These are phyloP conservation scores for Augochlora pura DNA, from an alignment of 1,140 invertebrate species.

Conservation along the genomic window DNA sequence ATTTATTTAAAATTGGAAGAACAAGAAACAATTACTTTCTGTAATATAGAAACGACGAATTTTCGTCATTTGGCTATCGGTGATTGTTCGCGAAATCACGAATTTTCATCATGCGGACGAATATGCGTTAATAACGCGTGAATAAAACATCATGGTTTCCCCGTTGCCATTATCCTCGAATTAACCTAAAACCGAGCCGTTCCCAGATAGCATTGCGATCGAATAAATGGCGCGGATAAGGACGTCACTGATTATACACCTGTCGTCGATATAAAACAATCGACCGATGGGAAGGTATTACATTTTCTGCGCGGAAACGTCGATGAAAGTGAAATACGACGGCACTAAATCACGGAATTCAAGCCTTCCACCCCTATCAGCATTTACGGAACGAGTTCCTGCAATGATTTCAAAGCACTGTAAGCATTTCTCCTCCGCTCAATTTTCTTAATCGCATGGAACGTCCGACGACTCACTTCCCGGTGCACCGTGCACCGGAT, in stretches of 20 bases:
- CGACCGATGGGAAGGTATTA: background rate
- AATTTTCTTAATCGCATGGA: conserved; percentile 11
- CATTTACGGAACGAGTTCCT: background rate
- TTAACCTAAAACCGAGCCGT: background rate
- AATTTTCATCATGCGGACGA: too few species aligned
- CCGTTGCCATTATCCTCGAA: background rate
- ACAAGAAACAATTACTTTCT: too few species aligned
- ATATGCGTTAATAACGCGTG: background rate
- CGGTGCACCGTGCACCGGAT: background rate
- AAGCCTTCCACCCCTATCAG: background rate
- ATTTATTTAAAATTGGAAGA: too few species aligned
- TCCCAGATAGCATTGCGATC: background rate
- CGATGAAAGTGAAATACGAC: conserved; percentile 9
- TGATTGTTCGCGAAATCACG: too few species aligned
- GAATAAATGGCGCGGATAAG: conserved; percentile 28
- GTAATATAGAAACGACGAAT: too few species aligned
- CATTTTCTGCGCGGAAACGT: background rate
- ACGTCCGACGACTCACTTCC: background rate
- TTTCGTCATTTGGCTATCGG: too few species aligned
- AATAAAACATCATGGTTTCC: background rate
- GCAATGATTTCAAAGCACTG: background rate
- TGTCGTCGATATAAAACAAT: conserved; percentile 11
- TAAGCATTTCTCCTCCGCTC: background rate
- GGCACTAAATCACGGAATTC: background rate
- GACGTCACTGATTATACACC: conserved; percentile 18